These are phyloP conservation scores for Danio aesculapii DNA, from an alignment of 2,797 vertebrate genomes.

Conservation along the genomic window DNA sequence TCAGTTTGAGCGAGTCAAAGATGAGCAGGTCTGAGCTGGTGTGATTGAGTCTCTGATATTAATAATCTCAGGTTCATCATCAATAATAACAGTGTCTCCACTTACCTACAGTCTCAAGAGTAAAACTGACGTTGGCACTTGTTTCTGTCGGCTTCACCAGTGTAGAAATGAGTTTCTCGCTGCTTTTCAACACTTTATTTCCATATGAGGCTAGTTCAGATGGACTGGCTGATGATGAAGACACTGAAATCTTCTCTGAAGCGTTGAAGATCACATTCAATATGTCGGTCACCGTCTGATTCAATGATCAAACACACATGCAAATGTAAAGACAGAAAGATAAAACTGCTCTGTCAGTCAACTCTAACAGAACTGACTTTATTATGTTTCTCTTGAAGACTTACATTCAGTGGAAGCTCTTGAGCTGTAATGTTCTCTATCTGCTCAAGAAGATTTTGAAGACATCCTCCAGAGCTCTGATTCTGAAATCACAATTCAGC, in stretches of 20 bases:
- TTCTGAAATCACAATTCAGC: too few relatives aligned
- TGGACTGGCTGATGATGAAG: neutral
- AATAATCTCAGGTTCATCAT: too few relatives aligned
- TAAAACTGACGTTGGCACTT: neutral
- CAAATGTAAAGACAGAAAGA: too few relatives aligned
- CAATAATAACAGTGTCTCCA: neutral
- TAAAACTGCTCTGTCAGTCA: too few relatives aligned
- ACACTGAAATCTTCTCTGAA: neutral
- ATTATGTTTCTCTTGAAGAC: neutral
- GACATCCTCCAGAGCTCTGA: neutral
- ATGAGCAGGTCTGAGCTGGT: too few relatives aligned
- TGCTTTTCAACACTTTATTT: neutral
- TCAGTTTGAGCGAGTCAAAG: too few relatives aligned
- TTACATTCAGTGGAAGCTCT: neutral
- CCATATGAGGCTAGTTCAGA: neutral
- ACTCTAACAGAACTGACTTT: neutral
- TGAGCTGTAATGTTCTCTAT: conserved; percentile 2
- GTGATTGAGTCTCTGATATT: too few relatives aligned
- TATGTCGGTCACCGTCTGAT: too few relatives aligned
- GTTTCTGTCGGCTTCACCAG: conserved; percentile 31
- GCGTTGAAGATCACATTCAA: too few relatives aligned
- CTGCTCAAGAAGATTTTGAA: neutral
- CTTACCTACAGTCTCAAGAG: neutral
- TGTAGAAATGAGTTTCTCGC: neutral
- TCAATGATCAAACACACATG: neutral